Evolutionary conservation across 2,113 vertebrate genomes (phyloP).

Genomic region (Lipotes vexillifer): DNA sequence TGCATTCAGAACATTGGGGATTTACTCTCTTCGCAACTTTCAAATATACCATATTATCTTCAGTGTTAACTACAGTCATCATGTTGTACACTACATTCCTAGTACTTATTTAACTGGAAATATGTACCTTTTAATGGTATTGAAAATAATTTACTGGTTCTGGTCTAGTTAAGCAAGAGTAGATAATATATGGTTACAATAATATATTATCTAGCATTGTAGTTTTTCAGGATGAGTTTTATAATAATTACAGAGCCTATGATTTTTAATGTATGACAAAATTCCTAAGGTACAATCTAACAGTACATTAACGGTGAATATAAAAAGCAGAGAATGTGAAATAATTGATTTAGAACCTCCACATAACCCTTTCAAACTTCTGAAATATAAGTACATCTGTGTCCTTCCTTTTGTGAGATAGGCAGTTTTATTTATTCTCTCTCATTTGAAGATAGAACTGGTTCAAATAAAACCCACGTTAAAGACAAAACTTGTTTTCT

Average conservation of each 20-base stretch:
- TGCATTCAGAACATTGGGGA: not conserved
- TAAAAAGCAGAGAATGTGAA: constrained; percentile 38
- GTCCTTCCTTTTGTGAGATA: not conserved
- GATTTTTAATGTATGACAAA: constrained; percentile 33
- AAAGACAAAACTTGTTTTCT: not conserved
- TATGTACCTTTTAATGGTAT: not conserved
- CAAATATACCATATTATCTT: not conserved
- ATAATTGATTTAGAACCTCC: not conserved
- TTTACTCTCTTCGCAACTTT: not conserved
- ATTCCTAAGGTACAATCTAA: not conserved
- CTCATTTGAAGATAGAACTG: not conserved
- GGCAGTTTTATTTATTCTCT: not conserved
- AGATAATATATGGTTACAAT: constrained; percentile 29
- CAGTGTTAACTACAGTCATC: not conserved
- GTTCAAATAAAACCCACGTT: not conserved
- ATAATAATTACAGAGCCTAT: constrained; percentile 60
- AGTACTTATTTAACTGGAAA: not conserved
- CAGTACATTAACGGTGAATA: constrained; percentile 27
- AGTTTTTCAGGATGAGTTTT: constrained; percentile 52
- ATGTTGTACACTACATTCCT: too few species aligned
- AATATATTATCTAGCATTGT: constrained; percentile 36
- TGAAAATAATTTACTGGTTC: not conserved
- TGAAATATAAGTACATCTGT: not conserved
- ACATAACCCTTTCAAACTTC: not conserved
- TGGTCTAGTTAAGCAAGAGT: not conserved